Evolutionary conservation across 2,797 vertebrate genomes (phyloP), one percentile per base, ranked within the genome.

Genomic region (Anguilla pacifica): DNA sequence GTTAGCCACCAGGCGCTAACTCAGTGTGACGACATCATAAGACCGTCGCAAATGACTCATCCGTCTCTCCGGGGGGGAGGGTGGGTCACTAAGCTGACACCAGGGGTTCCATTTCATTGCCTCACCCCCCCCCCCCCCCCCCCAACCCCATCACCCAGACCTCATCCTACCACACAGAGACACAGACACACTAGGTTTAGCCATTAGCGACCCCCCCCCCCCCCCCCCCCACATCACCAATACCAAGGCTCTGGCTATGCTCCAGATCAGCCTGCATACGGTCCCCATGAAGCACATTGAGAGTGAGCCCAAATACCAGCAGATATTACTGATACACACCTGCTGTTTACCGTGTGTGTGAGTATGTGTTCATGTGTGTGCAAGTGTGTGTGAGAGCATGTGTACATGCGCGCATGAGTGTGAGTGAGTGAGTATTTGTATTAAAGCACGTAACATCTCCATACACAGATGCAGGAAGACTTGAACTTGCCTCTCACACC

Each of bases 1-100:
- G 89, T 90, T 88, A 88, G 91, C 91, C 90, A 90, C 91, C 87
- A 89, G 92, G 92, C 93, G 90, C 93, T 96, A 97, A 97, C 95
- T 88, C 91, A 90, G 93, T 95, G 91, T 96, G 97, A 97, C 96
- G 84, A 97, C 95, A 94, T 97, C 93, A 95, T 96, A 97, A 96
- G 95, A 91, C 91, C 46, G 90, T 94, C 92, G 92, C 95, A 97
- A 97, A 97, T 96, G 95, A 95, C 94, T 97, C 94, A 90, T 89
- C 93, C 93, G 88, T 86, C 88, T 90, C 93, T 95, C 93, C 92
- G 88, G 92, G 94, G 43, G 70, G 1, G 55, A 39, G 84, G 53
- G 84, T 51, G 86, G 85, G 86, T 86, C 90, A 92, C 90, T 93
- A 93, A 94, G 92, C 93, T 88, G 87, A 90, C 90, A 88, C 86